Base-by-base conservation (phyloP, 2,888 invertebrate species). In the Pasiphila rectangulata region DNA sequence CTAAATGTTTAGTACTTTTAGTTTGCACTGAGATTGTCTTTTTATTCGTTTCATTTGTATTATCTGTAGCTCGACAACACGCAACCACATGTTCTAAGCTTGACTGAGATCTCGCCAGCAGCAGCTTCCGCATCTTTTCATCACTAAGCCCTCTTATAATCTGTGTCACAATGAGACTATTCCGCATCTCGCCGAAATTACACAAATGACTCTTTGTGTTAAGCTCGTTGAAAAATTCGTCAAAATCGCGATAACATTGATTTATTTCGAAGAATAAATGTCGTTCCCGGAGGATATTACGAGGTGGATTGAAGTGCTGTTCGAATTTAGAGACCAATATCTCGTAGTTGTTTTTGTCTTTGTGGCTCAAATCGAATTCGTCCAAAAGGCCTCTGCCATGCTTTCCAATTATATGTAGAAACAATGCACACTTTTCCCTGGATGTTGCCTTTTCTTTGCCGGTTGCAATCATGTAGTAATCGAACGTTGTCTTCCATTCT, bases 371-470 rank as follows among this genome's bases (percentile, higher is more conserved):
- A 17, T 48, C 42, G 4, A 48, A 13, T 34, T 27, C 38, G 4
- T 48, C 34, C 4, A 37, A 27, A 12, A 37, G 4, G 1, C 32
- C 20, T 21, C 40, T 17, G 19, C 36, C 37, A 4, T 27, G 30
- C 37, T 51, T 49, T 0, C 57, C 62, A 15, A 62, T 59, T 1
- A 51, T 29, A 15, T 57, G 58, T 13, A 62, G 25, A 9, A 62
- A 56, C 32, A 59, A 36, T 5, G 57, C 54, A 12, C 51, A 49
- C 25, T 48, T 48, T 10, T 38, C 55, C 24, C 36, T 44, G 27
- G 25, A 29, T 5, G 32, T 29, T 41, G 43, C 21, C 20, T 43
- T 32, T 21, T 48, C 38, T 15, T 43, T 48, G 17, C 47, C 47
- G n/a, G 37, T 34, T 4, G 54, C 51, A 21, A 40, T 47, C 13